A percentile compares a stretch with the other conserved stretches of the same genome.
phyloP scores from a whole-genome alignment of 2,113 vertebrate genomes.

The Mustela lutreola region DNA sequence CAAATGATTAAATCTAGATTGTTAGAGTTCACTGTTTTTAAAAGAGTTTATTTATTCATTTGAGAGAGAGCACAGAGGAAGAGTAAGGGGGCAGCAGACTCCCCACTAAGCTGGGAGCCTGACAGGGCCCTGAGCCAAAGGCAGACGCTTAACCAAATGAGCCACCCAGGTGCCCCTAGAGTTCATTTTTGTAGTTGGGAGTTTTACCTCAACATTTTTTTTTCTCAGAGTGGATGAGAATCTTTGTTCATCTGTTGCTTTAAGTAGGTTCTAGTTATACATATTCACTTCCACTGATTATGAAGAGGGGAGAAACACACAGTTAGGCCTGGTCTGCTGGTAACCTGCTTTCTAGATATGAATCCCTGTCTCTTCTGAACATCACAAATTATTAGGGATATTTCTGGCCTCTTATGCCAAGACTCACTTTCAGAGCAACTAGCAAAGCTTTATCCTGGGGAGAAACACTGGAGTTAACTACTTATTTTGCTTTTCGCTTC shows the following conservation, averaged over 20 bases:
- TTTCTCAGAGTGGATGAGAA: not conserved
- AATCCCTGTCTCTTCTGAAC: conserved; percentile 30
- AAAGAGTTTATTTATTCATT: too few species aligned
- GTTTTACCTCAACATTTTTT: conserved; percentile 26
- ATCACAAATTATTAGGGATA: not conserved
- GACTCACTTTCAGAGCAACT: not conserved
- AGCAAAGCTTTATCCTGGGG: not conserved
- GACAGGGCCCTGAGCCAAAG: too few species aligned
- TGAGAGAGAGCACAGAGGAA: too few species aligned
- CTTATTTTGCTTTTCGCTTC: conserved; percentile 31
- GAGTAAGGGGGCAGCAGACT: too few species aligned
- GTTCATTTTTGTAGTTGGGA: not conserved
- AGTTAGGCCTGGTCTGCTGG: not conserved
- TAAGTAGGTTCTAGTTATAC: not conserved
- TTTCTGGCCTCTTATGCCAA: not conserved
- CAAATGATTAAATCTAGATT: conserved; percentile 21
- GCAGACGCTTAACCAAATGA: too few species aligned
- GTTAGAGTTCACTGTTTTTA: not conserved
- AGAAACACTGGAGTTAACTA: not conserved
- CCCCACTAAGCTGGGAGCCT: too few species aligned
- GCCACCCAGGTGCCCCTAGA: not conserved
- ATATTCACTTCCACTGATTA: not conserved
- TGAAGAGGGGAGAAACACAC: not conserved
- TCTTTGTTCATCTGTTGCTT: not conserved
- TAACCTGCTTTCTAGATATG: conserved; percentile 10